Conservation (phyloP, 2,797 vertebrate genomes). For the Spinus pinus region DNA sequence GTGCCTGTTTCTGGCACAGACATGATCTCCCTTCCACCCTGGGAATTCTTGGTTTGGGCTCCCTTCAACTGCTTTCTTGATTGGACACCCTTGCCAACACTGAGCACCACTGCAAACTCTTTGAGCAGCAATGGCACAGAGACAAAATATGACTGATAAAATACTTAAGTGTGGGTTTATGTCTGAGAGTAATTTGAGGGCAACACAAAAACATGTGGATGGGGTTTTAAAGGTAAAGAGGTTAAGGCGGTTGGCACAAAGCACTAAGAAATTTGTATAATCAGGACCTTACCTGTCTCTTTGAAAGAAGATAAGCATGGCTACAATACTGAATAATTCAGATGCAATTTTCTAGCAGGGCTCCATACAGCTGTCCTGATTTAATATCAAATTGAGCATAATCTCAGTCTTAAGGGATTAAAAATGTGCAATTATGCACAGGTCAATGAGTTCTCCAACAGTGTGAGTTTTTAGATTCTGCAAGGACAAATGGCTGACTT, state of each 20-base stretch:
- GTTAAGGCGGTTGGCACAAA: neutral
- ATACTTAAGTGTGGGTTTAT: neutral
- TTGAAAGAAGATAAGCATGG: neutral
- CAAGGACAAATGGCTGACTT: neutral
- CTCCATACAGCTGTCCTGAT: neutral
- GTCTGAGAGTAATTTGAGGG: neutral
- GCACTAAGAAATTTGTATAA: neutral
- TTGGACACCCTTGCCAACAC: neutral
- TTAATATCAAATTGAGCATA: neutral
- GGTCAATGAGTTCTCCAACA: neutral
- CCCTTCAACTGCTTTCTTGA: neutral
- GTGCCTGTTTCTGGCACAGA: neutral
- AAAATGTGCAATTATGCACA: neutral
- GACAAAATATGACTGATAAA: neutral
- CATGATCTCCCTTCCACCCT: neutral
- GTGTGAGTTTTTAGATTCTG: neutral
- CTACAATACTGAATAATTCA: constrained; percentile 30
- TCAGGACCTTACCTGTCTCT: neutral
- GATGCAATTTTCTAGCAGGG: neutral
- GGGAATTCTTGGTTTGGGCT: neutral
- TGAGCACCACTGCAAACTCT: neutral
- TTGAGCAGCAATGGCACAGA: neutral
- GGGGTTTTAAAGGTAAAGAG: neutral
- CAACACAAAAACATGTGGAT: neutral
- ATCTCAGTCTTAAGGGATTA: neutral